Evolutionary conservation across 1,140 invertebrate species (phyloP), one percentile per base, ranked within the genome.

Genomic region (Cryptotermes secundus): DNA sequence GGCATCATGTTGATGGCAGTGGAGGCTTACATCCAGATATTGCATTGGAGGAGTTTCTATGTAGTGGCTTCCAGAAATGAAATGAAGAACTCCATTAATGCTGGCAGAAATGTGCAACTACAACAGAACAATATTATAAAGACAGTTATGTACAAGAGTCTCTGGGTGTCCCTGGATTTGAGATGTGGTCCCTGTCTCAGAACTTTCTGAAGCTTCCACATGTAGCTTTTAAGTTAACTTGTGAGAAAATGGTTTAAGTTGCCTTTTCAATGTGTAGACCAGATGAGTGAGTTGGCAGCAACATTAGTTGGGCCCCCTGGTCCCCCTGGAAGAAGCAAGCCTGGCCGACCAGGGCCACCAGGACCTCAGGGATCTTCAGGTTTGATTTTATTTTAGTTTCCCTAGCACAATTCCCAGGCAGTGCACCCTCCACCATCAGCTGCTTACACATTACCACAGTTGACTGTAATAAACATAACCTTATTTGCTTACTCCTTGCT

Each of bases 281-380:
- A 94, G 89, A 88, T 94, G 86, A 90, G 89, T 38, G 93, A 94
- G 86, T 89, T 94, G 86, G 90, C 92, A 86, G 88, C 91, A 53
- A 91, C 91, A 59, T 89, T 94, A 85, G 88, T 91, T 84, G 93
- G 93, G 45, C 92, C 92, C 34, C 93, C 93, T 80, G 93, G 93
- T 49, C 90, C 91, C 34, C 93, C 93, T 81, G 85, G 93, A 79
- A 88, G 90, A 86, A 91, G 92, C 81, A 92, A 91, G 88, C 90
- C 90, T 86, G 93, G 93, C 83, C 89, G 91, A 86, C 91, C 91
- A 85, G 93, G 94, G 65, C 88, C 90, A 83, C 92, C 93, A 83
- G 94, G 94, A 86, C 87, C 88, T 65, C 93, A 93, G 89, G 93
- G 93, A 89, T 90, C 91, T 42, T 91, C 91, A 93, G 93, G 93